A percentile compares a stretch with the other conserved stretches of the same genome.
Conservation (phyloP, 2,888 invertebrate species). For the Ormyrus pomaceus region DNA sequence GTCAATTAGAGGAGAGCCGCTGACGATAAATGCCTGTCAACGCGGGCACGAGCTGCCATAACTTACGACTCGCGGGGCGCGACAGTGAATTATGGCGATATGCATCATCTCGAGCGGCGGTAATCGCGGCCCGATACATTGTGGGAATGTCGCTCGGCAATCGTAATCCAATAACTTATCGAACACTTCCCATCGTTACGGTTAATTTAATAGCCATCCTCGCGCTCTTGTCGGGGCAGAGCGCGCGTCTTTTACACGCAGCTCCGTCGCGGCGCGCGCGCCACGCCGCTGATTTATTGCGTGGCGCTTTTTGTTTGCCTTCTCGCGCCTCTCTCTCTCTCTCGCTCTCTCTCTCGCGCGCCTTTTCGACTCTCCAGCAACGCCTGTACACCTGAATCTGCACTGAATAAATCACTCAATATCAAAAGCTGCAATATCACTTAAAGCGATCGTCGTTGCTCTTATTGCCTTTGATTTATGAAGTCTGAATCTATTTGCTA, state of each 20-base stretch:
- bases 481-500: slow-evolving; percentile 2
- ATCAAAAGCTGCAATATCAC: slow-evolving; percentile 49
- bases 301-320: slow-evolving; percentile 40
- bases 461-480: slow-evolving; percentile 42
- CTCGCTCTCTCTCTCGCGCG: too few species aligned
- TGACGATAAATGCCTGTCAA: slow-evolving; percentile 71
- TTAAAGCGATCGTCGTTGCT: slow-evolving; percentile 10
- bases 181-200: slow-evolving; percentile 55
- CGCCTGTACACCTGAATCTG: background rate
- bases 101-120: slow-evolving; percentile 62
- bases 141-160: slow-evolving; percentile 62
- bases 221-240: slow-evolving; percentile 1
- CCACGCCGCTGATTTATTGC: slow-evolving; percentile 51
- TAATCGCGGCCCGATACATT: slow-evolving; percentile 59
- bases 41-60: slow-evolving; percentile 61
- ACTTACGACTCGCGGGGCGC: slow-evolving; percentile 58
- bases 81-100: slow-evolving; percentile 68
- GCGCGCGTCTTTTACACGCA: slow-evolving; percentile 33
- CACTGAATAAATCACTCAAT: slow-evolving; percentile 50
- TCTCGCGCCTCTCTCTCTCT: background rate
- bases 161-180: slow-evolving; percentile 63
- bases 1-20: slow-evolving; percentile 66
- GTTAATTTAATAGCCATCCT: slow-evolving; percentile 55
- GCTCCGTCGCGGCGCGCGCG: slow-evolving; percentile 35
- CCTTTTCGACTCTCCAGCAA: slow-evolving; percentile 17